Conservation (phyloP, 2,888 invertebrate species). For the Drosophila borealis region DNA sequence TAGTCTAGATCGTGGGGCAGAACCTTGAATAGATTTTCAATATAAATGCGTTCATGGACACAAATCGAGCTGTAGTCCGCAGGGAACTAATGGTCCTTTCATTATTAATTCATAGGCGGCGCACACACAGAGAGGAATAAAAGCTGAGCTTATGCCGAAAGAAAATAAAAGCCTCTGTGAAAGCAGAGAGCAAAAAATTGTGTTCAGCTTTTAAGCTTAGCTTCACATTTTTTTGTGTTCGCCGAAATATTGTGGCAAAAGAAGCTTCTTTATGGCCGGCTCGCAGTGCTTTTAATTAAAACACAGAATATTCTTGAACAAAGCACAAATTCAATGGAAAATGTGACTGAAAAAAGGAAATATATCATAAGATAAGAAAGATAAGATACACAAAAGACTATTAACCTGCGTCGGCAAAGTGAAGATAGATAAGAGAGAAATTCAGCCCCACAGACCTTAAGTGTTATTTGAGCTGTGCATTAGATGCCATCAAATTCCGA, state of each 20-base stretch:
- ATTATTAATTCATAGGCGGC: conserved; percentile 2
- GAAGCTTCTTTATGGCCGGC: neutral
- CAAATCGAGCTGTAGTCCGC: neutral
- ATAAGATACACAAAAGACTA: conserved; percentile 8
- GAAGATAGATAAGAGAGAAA: conserved; percentile 1
- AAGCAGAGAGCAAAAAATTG: neutral
- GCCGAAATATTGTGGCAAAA: neutral
- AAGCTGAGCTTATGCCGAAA: conserved; percentile 8
- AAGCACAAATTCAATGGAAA: neutral
- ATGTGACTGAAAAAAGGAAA: conserved; percentile 1
- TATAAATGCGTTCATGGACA: conserved; percentile 6
- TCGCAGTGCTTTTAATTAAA: conserved; percentile 6
- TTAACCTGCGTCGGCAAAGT: conserved; percentile 4
- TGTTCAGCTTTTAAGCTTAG: conserved; percentile 2
- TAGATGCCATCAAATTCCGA: conserved; percentile 10
- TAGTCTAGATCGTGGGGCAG: neutral
- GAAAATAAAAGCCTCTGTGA: conserved; percentile 1
- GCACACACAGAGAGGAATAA: neutral
- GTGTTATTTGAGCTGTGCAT: conserved; percentile 17
- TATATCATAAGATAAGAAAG: conserved; percentile 11
- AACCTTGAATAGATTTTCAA: conserved; percentile 5
- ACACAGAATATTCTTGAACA: neutral
- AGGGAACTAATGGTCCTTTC: neutral
- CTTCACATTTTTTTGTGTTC: conserved; percentile 1
- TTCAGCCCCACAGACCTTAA: conserved; percentile 1